phyloP scores from a whole-genome alignment of 2,888 invertebrate species.

The Yponomeuta evonymella region DNA sequence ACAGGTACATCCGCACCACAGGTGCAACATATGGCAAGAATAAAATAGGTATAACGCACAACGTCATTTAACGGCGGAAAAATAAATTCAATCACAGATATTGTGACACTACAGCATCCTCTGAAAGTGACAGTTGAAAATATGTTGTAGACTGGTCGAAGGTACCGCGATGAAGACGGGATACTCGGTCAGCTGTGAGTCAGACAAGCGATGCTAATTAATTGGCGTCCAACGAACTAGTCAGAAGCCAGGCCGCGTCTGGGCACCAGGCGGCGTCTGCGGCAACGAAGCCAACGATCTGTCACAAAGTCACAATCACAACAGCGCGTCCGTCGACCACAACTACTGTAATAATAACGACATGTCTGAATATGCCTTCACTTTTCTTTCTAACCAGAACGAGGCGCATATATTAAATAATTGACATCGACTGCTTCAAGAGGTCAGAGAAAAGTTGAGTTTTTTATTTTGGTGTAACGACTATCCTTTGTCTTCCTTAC shows the following conservation, averaged over 20 bases:
- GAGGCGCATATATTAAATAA: no score
- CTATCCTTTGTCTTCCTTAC: background rate
- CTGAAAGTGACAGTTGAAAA: no score
- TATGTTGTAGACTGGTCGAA: background rate
- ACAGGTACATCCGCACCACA: conserved; percentile 8
- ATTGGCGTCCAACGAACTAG: conserved; percentile 31
- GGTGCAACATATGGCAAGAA: background rate
- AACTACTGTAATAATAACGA: background rate
- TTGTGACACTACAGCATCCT: no score
- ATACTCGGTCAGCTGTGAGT: conserved; percentile 19
- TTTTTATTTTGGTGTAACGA: background rate
- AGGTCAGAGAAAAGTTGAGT: background rate
- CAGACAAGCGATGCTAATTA: conserved; percentile 41
- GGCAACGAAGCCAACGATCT: conserved; percentile 2
- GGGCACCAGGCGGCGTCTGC: background rate
- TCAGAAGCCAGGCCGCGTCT: background rate
- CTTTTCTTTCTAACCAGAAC: no score
- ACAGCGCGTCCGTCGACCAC: background rate
- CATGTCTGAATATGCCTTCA: background rate
- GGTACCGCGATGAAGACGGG: background rate
- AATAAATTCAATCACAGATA: no score
- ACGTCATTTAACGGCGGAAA: background rate
- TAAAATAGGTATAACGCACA: background rate
- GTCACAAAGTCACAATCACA: conserved; percentile 14
- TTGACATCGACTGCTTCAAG: no score